Evolutionary conservation across 2,888 invertebrate genomes (phyloP).

Genomic region (Diarsia rubi): DNA sequence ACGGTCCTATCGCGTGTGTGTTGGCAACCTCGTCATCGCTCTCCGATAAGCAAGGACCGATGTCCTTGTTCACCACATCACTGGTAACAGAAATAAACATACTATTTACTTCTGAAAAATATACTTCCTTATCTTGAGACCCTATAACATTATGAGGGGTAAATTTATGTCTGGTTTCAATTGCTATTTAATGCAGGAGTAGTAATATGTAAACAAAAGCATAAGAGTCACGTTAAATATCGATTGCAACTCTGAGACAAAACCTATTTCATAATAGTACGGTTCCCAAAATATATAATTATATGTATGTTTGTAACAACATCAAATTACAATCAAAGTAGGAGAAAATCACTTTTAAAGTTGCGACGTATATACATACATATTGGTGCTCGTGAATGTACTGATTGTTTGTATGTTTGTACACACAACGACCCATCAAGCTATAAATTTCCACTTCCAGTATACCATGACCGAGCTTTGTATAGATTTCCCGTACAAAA

Average conservation of each 20-base stretch:
- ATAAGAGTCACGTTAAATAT: not conserved
- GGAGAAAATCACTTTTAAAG: too few species aligned
- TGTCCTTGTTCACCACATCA: slow-evolving; percentile 91
- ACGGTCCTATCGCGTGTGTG: slow-evolving; percentile 85
- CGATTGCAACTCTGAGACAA: not conserved
- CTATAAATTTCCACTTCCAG: too few species aligned
- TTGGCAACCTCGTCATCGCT: slow-evolving; percentile 93
- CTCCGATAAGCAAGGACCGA: slow-evolving; percentile 92
- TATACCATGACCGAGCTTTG: too few species aligned
- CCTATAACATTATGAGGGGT: not conserved
- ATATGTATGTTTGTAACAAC: too few species aligned
- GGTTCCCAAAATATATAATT: not conserved
- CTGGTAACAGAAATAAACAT: slow-evolving; percentile 72
- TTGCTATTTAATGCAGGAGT: too few species aligned
- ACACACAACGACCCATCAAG: too few species aligned
- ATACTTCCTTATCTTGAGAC: not conserved
- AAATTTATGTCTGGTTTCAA: not conserved
- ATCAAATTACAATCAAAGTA: too few species aligned
- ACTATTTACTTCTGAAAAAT: not conserved
- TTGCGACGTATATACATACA: too few species aligned
- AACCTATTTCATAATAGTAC: not conserved
- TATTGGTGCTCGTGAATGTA: too few species aligned
- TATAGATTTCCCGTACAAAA: too few species aligned
- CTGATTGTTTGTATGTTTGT: too few species aligned
- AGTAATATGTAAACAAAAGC: too few species aligned